These are phyloP conservation scores for Spermophilus dauricus DNA, from an alignment of 2,113 vertebrate genomes.

Conservation along the genomic window DNA sequence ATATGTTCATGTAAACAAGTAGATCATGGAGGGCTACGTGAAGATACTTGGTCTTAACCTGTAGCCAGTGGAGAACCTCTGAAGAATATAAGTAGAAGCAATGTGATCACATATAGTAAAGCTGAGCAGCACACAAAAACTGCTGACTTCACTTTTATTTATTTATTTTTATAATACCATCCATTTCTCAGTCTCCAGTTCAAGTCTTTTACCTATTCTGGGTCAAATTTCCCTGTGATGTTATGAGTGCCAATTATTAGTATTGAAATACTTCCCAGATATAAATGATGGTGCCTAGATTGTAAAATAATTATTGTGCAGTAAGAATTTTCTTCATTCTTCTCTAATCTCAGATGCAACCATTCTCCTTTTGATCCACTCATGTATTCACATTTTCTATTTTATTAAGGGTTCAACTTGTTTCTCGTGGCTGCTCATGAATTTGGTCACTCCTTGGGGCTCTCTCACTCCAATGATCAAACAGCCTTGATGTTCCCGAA, in stretches of 20 bases:
- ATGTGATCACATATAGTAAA: background rate
- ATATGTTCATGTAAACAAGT: background rate
- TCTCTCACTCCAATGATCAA: slow-evolving; percentile 93
- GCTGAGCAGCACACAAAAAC: background rate
- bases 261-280: background rate
- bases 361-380: background rate
- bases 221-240: background rate
- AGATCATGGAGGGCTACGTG: background rate
- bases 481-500: slow-evolving; percentile 94
- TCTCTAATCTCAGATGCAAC: background rate
- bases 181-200: background rate
- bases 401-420: slow-evolving; percentile 91
- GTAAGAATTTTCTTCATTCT: background rate
- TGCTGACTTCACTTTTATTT: background rate
- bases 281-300: background rate
- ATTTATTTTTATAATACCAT: background rate
- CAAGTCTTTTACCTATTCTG: background rate
- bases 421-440: slow-evolving; percentile 97
- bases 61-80: background rate
- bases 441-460: slow-evolving; percentile 96
- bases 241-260: background rate
- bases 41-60: background rate
- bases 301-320: background rate
- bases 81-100: background rate
- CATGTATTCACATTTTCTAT: background rate